A percentile compares a stretch with the other conserved stretches of the same genome.
phyloP scores from a whole-genome alignment of 2,113 vertebrate genomes.

The Cairina moschata region DNA sequence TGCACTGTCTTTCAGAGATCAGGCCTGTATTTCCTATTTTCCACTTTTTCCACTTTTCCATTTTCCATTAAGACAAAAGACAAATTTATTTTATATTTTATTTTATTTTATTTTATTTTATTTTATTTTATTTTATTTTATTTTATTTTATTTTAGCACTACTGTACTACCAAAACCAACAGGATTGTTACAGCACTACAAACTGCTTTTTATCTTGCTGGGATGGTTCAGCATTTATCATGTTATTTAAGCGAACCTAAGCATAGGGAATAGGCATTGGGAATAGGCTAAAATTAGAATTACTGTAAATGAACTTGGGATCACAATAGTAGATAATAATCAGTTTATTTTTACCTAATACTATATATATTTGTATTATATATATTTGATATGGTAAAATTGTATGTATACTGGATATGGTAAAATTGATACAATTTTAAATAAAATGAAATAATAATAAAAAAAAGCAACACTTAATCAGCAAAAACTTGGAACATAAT shows the following conservation, averaged over 20 bases:
- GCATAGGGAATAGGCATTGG: neutral
- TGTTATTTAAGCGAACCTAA: neutral
- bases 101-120: neutral
- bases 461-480: neutral
- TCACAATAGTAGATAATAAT: neutral
- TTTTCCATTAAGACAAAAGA: neutral
- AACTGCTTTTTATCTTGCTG: neutral
- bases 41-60: neutral
- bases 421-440: neutral
- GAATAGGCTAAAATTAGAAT: conserved; percentile 1
- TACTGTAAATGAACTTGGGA: neutral
- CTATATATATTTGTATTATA: neutral
- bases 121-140: too few species aligned
- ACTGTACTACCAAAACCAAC: neutral
- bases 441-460: neutral
- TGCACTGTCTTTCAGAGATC: neutral
- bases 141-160: neutral
- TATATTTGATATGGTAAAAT: neutral
- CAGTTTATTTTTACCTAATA: conserved; percentile 3
- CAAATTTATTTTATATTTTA: neutral
- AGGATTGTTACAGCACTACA: neutral
- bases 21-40: neutral
- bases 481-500: neutral
- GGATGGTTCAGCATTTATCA: neutral
- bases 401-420: neutral